Evolutionary conservation across 2,113 vertebrate species (phyloP).

Genomic region (Lanius ludovicianus): DNA sequence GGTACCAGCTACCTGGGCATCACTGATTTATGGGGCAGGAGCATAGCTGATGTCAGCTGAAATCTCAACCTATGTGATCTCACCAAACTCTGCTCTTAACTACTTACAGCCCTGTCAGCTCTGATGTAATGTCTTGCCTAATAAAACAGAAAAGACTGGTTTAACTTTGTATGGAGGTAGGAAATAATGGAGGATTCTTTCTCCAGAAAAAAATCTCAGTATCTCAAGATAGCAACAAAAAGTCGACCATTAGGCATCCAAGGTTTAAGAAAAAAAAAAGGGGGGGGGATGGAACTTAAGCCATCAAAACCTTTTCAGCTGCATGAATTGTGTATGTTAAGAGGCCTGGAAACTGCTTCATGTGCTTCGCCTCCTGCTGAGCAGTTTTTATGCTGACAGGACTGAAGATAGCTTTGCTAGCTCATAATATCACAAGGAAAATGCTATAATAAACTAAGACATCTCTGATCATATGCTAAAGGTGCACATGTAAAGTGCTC

Average conservation of each 20-base stretch:
- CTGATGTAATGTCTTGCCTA: neutral
- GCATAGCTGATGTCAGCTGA: neutral
- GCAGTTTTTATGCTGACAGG: constrained; percentile 60
- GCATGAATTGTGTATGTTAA: constrained; percentile 57
- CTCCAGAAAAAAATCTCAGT: neutral
- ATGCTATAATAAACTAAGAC: constrained; percentile 13
- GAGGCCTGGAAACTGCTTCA: constrained; percentile 61
- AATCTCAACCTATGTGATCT: neutral
- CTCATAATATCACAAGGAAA: constrained; percentile 33
- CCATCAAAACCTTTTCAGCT: constrained; percentile 51
- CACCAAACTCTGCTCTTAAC: neutral
- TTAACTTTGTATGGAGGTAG: neutral
- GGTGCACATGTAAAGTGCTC: neutral
- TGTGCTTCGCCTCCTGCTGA: constrained; percentile 60
- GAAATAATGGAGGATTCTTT: neutral
- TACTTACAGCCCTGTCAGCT: neutral
- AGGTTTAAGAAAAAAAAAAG: neutral
- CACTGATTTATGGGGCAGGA: neutral
- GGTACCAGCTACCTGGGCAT: neutral
- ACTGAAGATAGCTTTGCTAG: constrained; percentile 34
- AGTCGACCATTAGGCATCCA: neutral
- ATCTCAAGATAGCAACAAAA: neutral
- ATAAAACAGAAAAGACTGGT: neutral
- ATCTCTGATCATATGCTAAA: constrained; percentile 26
- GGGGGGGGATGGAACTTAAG: neutral